These are phyloP conservation scores for Talpa occidentalis DNA, from an alignment of 2,113 vertebrate species.

Conservation along the genomic window DNA sequence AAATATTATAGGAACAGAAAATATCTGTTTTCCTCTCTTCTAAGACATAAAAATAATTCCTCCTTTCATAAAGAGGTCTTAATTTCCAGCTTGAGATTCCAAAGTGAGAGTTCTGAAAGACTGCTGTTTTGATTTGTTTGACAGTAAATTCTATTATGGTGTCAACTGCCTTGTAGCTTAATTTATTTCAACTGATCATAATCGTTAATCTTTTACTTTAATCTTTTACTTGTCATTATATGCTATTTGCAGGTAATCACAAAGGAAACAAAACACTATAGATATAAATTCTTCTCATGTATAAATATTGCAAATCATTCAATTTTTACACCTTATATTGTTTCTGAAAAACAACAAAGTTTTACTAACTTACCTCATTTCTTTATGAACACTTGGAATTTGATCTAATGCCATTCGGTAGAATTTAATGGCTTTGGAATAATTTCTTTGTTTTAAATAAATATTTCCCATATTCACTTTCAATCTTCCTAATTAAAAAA, in stretches of 20 bases:
- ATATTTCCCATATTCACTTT: conserved; percentile 99
- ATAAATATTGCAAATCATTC: conserved; percentile 3
- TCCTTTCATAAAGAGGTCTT: not conserved
- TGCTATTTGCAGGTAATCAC: not conserved
- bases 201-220: conserved; percentile 61
- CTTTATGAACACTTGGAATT: conserved; percentile 94
- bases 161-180: not conserved
- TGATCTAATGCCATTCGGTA: conserved; percentile 99
- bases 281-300: not conserved
- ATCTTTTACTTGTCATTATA: conserved; percentile 20
- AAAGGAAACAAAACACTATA: conserved; percentile 29
- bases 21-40: not conserved
- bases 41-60: not conserved
- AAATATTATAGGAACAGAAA: not conserved
- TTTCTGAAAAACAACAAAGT: not conserved
- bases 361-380: conserved; percentile 89
- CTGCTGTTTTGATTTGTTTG: not conserved
- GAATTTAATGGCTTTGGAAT: conserved; percentile 97
- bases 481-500: conserved; percentile 89
- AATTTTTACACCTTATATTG: not conserved
- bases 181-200: conserved; percentile 6
- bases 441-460: conserved; percentile 97
- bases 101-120: not conserved
- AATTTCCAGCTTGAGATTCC: not conserved
- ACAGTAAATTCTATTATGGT: not conserved